Conservation (phyloP, 2,113 vertebrate species). For the Nibea albiflora region DNA sequence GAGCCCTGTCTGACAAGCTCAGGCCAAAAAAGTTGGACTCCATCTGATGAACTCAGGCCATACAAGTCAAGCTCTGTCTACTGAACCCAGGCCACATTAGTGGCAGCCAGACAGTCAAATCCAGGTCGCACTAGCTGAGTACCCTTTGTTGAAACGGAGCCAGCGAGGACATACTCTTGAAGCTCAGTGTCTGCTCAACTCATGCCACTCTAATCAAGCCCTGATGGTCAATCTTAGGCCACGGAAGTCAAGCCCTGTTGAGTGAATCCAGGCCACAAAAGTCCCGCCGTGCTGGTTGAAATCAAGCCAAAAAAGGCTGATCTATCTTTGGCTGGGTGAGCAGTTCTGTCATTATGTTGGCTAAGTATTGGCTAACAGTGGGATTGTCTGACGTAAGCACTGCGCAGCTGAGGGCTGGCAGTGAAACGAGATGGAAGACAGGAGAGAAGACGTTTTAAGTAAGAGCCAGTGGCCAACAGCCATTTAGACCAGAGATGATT, state of each 20-base stretch:
- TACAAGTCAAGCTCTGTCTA: slow-evolving; percentile 74
- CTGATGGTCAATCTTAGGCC: slow-evolving; percentile 46
- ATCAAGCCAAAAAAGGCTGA: slow-evolving; percentile 58
- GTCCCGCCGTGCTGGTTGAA: slow-evolving; percentile 46
- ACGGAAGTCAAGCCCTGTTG: slow-evolving; percentile 18
- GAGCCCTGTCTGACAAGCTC: slow-evolving; percentile 68
- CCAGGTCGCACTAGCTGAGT: slow-evolving; percentile 64
- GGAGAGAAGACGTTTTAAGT: slow-evolving; percentile 52
- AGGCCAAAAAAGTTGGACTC: slow-evolving; percentile 66
- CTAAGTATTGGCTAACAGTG: slow-evolving; percentile 64
- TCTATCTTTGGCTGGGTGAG: slow-evolving; percentile 60
- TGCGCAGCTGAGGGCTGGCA: slow-evolving; percentile 67
- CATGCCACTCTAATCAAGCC: slow-evolving; percentile 45
- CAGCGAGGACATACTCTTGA: slow-evolving; percentile 60
- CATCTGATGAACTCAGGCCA: slow-evolving; percentile 73
- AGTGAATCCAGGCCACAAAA: slow-evolving; percentile 54
- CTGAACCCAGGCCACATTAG: slow-evolving; percentile 69
- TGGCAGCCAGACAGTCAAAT: slow-evolving; percentile 76
- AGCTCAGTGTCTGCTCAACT: slow-evolving; percentile 48
- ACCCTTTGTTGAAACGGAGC: slow-evolving; percentile 60
- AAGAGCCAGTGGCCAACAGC: slow-evolving; percentile 37
- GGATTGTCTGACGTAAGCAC: slow-evolving; percentile 71
- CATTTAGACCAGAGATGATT: slow-evolving; percentile 56
- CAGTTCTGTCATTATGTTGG: slow-evolving; percentile 68
- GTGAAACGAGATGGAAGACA: slow-evolving; percentile 58